Percentiles rank a stretch among this genome's conserved stretches.
Evolutionary conservation across 2,113 vertebrate genomes (phyloP).

Genomic region (Antigone vipio): DNA sequence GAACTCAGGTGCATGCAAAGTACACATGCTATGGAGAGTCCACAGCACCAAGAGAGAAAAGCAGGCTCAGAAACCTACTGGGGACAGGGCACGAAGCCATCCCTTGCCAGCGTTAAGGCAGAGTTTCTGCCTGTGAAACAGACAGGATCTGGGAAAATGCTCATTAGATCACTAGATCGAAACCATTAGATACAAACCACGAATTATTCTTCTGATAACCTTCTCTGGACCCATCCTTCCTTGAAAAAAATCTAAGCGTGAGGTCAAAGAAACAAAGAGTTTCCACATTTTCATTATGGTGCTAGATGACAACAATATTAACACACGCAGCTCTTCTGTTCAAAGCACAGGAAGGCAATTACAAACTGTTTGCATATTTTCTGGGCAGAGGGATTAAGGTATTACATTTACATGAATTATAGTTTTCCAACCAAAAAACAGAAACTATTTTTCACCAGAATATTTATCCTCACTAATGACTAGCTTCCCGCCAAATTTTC

Average conservation of each 20-base stretch:
- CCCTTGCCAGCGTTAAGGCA: background rate
- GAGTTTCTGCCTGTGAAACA: background rate
- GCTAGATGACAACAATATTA: background rate
- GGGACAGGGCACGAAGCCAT: background rate
- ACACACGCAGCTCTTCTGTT: background rate
- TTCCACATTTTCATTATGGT: background rate
- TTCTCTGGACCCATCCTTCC: background rate
- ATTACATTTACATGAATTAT: background rate
- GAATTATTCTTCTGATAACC: background rate
- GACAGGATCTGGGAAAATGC: background rate
- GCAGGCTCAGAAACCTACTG: background rate
- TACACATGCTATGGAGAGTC: background rate
- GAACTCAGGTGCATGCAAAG: background rate
- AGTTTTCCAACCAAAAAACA: background rate
- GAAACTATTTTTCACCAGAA: background rate
- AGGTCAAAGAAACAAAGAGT: background rate
- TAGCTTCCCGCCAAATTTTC: background rate
- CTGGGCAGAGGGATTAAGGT: background rate
- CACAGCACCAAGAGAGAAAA: background rate
- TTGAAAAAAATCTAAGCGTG: background rate
- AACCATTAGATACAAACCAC: background rate
- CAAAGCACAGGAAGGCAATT: background rate
- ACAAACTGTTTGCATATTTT: background rate
- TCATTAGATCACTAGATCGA: background rate
- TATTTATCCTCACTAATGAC: background rate